A percentile compares a stretch with the other conserved stretches of the same genome.
Conservation (phyloP, 2,797 vertebrate genomes). For the Falco peregrinus region DNA sequence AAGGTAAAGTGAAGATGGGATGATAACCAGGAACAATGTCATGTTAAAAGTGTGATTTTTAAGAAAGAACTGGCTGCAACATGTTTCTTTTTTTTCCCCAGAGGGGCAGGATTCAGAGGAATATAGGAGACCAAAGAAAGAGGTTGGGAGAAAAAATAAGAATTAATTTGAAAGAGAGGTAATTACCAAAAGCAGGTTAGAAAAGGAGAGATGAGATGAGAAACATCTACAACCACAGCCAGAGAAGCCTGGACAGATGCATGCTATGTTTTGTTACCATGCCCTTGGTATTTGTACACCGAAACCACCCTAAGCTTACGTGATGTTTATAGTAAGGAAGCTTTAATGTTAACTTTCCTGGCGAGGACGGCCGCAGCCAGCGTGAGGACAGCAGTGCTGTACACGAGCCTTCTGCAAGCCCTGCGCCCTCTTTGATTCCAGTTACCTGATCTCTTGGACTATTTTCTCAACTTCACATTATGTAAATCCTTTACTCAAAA, state of each 20-base stretch:
- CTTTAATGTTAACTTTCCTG: not conserved
- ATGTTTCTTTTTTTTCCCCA: not conserved
- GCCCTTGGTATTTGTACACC: not conserved
- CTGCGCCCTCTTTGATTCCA: not conserved
- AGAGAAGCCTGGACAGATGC: not conserved
- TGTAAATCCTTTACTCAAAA: not conserved
- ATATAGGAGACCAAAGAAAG: not conserved
- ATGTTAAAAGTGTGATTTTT: not conserved
- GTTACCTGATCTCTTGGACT: not conserved
- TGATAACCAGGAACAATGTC: not conserved
- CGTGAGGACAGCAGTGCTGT: not conserved
- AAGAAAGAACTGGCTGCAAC: not conserved
- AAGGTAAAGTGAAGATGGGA: not conserved
- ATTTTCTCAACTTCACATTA: not conserved
- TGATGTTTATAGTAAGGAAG: conserved; percentile 19
- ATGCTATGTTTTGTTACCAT: conserved; percentile 1
- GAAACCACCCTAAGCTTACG: not conserved
- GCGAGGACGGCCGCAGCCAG: not conserved
- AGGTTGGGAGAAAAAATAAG: not conserved
- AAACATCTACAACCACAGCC: not conserved
- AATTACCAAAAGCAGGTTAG: not conserved
- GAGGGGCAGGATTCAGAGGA: not conserved
- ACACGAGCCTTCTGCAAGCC: not conserved
- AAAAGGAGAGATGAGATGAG: not conserved
- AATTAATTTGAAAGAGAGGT: not conserved